These are phyloP conservation scores for Scolanthus callimorphus DNA, from an alignment of 92 coral and sea anemone genomes.

Conservation along the genomic window DNA sequence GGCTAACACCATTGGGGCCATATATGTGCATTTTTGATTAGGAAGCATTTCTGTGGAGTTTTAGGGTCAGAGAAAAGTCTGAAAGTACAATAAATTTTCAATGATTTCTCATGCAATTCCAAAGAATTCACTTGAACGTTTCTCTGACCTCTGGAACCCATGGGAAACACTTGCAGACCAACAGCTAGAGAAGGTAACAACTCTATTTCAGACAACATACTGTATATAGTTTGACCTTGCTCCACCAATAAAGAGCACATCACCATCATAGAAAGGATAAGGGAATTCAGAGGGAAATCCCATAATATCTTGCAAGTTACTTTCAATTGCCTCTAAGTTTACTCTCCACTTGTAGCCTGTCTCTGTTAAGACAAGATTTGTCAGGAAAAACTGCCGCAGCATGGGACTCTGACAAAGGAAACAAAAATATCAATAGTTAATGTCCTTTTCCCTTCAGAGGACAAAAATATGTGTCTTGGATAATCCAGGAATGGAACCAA, in stretches of 20 bases:
- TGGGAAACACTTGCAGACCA: too few species aligned
- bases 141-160: too few species aligned
- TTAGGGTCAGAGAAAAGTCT: too few species aligned
- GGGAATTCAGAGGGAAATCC: slow-evolving; percentile 64
- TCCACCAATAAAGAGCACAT: slow-evolving; percentile 84
- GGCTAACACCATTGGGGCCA: too few species aligned
- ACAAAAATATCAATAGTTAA: slow-evolving; percentile 1
- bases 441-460: background rate
- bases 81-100: too few species aligned
- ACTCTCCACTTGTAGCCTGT: slow-evolving; percentile 71
- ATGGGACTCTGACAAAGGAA: slow-evolving; percentile 48
- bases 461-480: background rate
- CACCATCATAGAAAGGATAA: slow-evolving; percentile 43
- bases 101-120: too few species aligned
- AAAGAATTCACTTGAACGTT: too few species aligned
- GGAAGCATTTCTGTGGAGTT: too few species aligned
- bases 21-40: too few species aligned
- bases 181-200: background rate
- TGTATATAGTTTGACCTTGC: slow-evolving; percentile 72
- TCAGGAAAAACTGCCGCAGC: slow-evolving; percentile 73
- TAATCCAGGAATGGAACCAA: too few species aligned
- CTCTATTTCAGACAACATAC: slow-evolving; percentile 38
- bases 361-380: slow-evolving; percentile 60
- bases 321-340: slow-evolving; percentile 75
- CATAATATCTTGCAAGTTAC: slow-evolving; percentile 51